Base-by-base conservation (phyloP, 2,113 vertebrate species). In the Onychostruthus taczanowskii region DNA sequence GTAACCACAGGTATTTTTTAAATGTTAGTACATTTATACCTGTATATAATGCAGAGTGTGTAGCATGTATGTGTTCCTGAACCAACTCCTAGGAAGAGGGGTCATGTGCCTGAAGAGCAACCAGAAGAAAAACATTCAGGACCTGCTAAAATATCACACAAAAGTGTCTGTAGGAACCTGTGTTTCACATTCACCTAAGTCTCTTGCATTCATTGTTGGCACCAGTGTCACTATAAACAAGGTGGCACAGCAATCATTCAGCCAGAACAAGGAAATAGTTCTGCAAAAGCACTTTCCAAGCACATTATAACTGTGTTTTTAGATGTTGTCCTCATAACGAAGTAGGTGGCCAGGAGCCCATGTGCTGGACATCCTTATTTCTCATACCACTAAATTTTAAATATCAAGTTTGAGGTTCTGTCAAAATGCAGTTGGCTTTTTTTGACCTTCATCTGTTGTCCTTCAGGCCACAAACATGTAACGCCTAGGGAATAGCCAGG, bases 401-500 rank as follows among this genome's bases (percentile, higher is more conserved):
- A 74, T 43, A 52, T 9, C 9, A 10, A 44, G n/a, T 66, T 76
- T 33, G 35, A n/a, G 15, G 15, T 77, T 93, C 35, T 84, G 61
- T 69, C 43, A 88, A 74, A 93, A 80, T 46, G 4, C 53, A 88
- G 28, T 22, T 56, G 41, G 0, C 24, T 1, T 61, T 35, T 80
- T 86, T 59, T 82, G 30, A 83, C 43, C 59, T 7, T 47, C 30
- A 41, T 88, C 44, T 87, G 47, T 59, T 87, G 52, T 84, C 44
- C 68, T 92, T 67, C 0, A 1, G 61, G n/a, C 44, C 73, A 84
- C 41, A 94, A 89, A 70, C 11, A 89, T 7, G 26, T n/a, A 55
- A 37, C 58, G 13, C 41, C 76, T 76, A 72, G 64, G 69, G 90
- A 90, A 96, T 33, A 93, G 64, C 49, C 93, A 93, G 93, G 94